A percentile compares a stretch with the other conserved stretches of the same genome.
Conservation (phyloP, 2,113 vertebrate species). For the Dicerorhinus sumatrensis region DNA sequence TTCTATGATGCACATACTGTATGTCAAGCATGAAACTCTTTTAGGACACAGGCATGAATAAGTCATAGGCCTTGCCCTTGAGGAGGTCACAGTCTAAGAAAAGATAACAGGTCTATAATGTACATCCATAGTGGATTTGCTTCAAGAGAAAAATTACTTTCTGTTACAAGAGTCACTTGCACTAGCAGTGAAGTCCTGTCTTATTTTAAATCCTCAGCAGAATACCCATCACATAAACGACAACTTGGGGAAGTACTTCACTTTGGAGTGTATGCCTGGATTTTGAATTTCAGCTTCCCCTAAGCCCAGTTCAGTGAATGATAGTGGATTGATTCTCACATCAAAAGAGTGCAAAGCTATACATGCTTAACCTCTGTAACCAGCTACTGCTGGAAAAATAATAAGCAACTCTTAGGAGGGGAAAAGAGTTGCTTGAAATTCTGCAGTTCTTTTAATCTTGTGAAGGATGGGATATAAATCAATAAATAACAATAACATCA, state of each 20-base stretch:
- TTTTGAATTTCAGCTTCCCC: conserved; percentile 63
- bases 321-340: conserved; percentile 71
- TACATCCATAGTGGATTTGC: conserved; percentile 5
- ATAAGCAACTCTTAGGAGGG: conserved; percentile 68
- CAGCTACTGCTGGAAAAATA: conserved; percentile 56
- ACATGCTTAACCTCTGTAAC: conserved; percentile 75
- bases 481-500: conserved; percentile 79
- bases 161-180: conserved; percentile 12
- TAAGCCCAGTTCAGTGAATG: conserved; percentile 63
- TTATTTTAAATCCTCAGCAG: conserved; percentile 65
- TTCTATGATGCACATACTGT: background rate
- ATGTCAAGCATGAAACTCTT: background rate
- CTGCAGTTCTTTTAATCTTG: conserved; percentile 74
- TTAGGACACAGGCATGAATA: background rate
- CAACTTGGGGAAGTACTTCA: conserved; percentile 51
- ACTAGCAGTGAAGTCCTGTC: conserved; percentile 11
- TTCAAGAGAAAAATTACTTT: conserved; percentile 66
- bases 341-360: conserved; percentile 69
- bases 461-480: conserved; percentile 66
- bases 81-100: conserved; percentile 41
- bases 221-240: conserved; percentile 55
- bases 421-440: conserved; percentile 62
- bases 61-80: conserved; percentile 52
- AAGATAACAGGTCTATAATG: background rate
- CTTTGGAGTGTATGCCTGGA: conserved; percentile 37